These are phyloP conservation scores for Pampus argenteus DNA, from an alignment of 2,797 vertebrate genomes.

Conservation along the genomic window DNA sequence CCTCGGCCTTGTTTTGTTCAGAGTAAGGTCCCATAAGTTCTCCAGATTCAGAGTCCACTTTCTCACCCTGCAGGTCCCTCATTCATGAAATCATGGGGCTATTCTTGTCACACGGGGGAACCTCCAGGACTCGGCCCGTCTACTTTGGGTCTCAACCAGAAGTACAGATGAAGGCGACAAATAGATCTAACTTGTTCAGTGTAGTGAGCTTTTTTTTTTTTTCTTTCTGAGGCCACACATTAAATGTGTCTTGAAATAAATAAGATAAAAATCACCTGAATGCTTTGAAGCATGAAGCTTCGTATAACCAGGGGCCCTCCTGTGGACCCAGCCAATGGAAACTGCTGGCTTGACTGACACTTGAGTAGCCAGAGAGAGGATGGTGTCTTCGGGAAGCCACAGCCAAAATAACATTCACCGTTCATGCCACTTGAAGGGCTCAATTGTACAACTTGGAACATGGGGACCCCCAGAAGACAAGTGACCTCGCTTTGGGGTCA, in stretches of 20 bases:
- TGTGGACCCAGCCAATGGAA: conserved; percentile 73
- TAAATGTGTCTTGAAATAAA: conserved; percentile 49
- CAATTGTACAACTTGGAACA: conserved; percentile 73
- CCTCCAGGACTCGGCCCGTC: conserved; percentile 62
- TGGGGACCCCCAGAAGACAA: conserved; percentile 57
- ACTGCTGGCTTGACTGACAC: conserved; percentile 81
- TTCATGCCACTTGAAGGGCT: conserved; percentile 64
- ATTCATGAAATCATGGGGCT: conserved; percentile 79
- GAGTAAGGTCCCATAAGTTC: conserved; percentile 3
- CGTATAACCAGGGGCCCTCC: conserved; percentile 37
- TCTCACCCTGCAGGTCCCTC: conserved; percentile 63
- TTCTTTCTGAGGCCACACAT: conserved; percentile 24
- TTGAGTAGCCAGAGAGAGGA: conserved; percentile 72
- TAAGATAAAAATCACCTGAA: conserved; percentile 49
- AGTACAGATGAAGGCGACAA: conserved; percentile 25
- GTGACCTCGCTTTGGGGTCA: conserved; percentile 48
- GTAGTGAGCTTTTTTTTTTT: conserved; percentile 12
- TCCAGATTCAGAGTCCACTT: conserved; percentile 3
- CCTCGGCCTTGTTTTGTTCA: conserved; percentile 7
- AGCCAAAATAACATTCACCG: conserved; percentile 77
- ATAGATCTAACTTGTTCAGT: conserved; percentile 36
- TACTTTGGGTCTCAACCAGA: conserved; percentile 52
- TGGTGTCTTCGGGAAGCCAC: conserved; percentile 67
- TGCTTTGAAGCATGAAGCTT: conserved; percentile 35
- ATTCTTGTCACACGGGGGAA: conserved; percentile 76